Evolutionary conservation across 2,113 vertebrate species (phyloP).

Genomic region (Oncorhynchus tshawytscha): DNA sequence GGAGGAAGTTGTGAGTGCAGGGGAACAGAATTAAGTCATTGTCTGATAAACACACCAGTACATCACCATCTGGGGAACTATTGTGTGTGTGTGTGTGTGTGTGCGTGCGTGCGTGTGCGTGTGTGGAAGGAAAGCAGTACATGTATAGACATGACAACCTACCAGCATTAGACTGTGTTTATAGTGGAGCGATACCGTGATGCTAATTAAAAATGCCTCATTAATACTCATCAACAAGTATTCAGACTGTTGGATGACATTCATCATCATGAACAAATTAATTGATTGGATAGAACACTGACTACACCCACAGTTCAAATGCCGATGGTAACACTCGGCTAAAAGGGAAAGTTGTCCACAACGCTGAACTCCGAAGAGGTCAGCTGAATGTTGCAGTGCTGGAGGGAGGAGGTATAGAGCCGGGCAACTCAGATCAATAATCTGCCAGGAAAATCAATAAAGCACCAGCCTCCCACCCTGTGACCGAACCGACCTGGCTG

Average conservation of each 20-base stretch:
- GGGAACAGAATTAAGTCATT: background rate
- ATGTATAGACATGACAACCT: too few species aligned
- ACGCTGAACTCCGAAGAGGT: background rate
- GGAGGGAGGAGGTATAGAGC: background rate
- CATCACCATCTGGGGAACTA: background rate
- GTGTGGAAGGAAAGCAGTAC: background rate
- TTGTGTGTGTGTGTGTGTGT: background rate
- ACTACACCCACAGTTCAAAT: background rate
- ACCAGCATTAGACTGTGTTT: too few species aligned
- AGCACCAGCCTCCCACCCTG: background rate
- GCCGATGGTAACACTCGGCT: background rate
- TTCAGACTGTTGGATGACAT: too few species aligned
- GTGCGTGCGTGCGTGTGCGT: background rate
- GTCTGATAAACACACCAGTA: background rate
- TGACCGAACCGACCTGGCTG: background rate
- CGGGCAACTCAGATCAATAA: background rate
- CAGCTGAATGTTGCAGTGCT: background rate
- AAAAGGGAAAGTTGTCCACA: background rate
- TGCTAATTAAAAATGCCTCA: background rate
- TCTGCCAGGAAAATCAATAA: conserved; percentile 5
- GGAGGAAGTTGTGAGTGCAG: background rate
- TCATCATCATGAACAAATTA: background rate
- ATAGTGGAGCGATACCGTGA: too few species aligned
- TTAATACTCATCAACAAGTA: background rate
- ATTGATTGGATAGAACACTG: background rate